phyloP scores from a whole-genome alignment of 1,140 invertebrate genomes.

The Wasmannia auropunctata region DNA sequence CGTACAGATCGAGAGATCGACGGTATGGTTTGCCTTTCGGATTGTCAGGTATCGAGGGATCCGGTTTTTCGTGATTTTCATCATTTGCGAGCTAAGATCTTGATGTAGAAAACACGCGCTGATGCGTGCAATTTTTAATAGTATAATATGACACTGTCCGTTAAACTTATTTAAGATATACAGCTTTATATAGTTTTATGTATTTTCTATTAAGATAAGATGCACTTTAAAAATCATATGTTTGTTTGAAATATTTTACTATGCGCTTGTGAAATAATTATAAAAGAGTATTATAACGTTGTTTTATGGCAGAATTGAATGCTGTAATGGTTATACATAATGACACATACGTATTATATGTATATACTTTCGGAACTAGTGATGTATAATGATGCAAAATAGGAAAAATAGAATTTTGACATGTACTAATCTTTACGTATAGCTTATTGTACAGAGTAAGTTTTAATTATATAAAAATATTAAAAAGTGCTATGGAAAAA shows the following conservation, averaged over 20 bases:
- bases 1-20: conserved; percentile 64
- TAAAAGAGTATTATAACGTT: background rate
- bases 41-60: conserved; percentile 58
- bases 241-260: background rate
- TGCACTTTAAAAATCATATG: background rate
- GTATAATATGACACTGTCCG: no score
- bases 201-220: background rate
- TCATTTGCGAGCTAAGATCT: conserved; percentile 39
- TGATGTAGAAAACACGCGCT: conserved; percentile 7
- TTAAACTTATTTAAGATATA: background rate
- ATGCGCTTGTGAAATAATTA: background rate
- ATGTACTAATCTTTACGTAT: background rate
- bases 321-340: background rate
- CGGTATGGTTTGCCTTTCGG: conserved; percentile 24
- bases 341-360: background rate
- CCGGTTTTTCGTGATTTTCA: conserved; percentile 30
- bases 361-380: background rate
- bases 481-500: background rate
- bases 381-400: background rate
- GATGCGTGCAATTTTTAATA: conserved; percentile 22
- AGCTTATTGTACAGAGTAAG: no score
- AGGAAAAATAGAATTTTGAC: background rate
- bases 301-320: background rate
- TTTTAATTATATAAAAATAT: background rate
- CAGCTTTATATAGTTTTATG: background rate